phyloP scores from a whole-genome alignment of 1,140 invertebrate species.

The Drosophila tsacasi region DNA sequence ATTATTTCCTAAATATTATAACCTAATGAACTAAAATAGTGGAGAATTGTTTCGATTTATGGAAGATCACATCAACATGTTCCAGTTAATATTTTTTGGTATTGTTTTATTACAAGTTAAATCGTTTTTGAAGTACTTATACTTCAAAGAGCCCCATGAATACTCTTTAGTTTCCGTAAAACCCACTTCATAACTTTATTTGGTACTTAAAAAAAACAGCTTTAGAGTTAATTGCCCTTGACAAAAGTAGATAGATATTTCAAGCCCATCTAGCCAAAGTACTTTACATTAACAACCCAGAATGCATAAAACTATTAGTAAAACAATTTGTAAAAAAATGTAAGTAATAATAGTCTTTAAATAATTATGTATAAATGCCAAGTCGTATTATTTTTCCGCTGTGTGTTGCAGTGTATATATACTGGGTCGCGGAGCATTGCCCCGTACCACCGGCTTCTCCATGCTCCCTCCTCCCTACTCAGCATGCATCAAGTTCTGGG shows the following conservation, averaged over 20 bases:
- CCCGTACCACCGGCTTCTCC: conserved; percentile 15
- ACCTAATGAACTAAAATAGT: too few species aligned
- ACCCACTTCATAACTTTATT: not conserved
- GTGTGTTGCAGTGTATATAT: conserved; percentile 33
- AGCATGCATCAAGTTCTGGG: conserved; percentile 18
- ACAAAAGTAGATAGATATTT: not conserved
- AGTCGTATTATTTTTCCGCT: not conserved
- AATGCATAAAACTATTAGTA: not conserved
- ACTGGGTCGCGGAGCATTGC: conserved; percentile 30
- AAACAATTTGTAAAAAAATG: too few species aligned
- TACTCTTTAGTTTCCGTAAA: not conserved
- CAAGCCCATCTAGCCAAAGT: not conserved
- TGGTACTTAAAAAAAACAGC: not conserved
- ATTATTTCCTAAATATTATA: not conserved
- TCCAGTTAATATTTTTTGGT: not conserved
- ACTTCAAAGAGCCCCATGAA: not conserved
- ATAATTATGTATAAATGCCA: not conserved
- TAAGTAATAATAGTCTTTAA: too few species aligned
- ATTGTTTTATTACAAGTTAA: not conserved
- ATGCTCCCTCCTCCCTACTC: not conserved
- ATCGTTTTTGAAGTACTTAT: not conserved
- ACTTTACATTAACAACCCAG: not conserved
- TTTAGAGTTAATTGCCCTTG: not conserved
- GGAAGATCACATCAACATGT: not conserved
- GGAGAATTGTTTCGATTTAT: not conserved